Conservation (phyloP, 2,797 vertebrate species). For the Cuculus canorus region DNA sequence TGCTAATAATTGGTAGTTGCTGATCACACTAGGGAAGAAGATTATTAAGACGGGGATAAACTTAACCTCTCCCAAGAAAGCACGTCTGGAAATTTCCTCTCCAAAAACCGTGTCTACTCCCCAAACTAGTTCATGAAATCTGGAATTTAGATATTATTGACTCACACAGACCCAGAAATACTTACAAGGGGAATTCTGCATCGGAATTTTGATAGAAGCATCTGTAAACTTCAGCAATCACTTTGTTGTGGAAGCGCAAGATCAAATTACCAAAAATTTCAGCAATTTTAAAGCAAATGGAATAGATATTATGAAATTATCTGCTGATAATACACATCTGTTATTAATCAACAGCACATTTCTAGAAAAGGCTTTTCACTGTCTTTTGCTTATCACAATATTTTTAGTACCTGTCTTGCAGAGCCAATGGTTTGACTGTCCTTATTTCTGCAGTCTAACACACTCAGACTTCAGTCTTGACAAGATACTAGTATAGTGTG, state of each 20-base stretch:
- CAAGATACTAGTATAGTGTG: background rate
- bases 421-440: background rate
- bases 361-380: background rate
- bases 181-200: background rate
- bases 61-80: background rate
- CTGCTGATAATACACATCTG: background rate
- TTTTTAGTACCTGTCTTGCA: background rate
- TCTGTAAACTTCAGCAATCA: background rate
- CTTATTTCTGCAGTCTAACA: background rate
- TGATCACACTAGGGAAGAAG: background rate
- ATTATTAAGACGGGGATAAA: background rate
- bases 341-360: background rate
- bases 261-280: background rate
- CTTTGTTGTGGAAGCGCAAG: background rate
- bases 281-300: background rate
- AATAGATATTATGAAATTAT: background rate
- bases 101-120: background rate
- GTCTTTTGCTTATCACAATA: background rate
- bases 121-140: background rate
- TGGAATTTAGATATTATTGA: background rate
- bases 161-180: background rate
- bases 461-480: background rate
- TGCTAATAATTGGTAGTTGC: background rate
- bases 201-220: background rate
- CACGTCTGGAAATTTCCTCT: accelerated